Base-by-base conservation (phyloP, 2,888 invertebrate genomes). In the Pelosia muscerda region DNA sequence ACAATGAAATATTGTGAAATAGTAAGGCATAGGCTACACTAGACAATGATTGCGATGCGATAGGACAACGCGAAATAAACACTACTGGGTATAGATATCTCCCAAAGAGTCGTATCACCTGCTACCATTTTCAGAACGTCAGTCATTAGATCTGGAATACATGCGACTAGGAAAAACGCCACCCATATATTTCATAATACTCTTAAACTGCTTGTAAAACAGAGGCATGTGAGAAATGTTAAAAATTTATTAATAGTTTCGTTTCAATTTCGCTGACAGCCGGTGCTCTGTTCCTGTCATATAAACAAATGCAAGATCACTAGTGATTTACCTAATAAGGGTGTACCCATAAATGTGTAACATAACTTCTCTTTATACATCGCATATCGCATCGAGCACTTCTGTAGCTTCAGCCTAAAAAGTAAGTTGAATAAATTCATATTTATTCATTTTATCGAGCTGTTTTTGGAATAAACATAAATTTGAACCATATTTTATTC, bases 1-100 rank as follows among this genome's bases (percentile, higher is more conserved):
- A 54, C 13, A 23, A 22, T 55, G 55, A 55, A 55, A 31, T 53
- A 63, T 55, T 22, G 22, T 23, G 25, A 38, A 63, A 63, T 23
- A 25, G 19, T 3, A 53, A 63, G 10, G n/a, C n/a, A 1, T 19
- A 49, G n/a, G n/a, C 2, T 49, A 49, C 49, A 49, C n/a, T 49
- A 19, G 49, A 49, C 49, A 49, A 1, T 2, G 49, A n/a, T 49
- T 49, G 49, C 49, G 49, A 49, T 49, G 9, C 49, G n/a, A n/a
- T n/a, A n/a, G 42, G 13, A 10, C 49, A 9, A 49, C n/a, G 8
- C n/a, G 19, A 42, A 8, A 42, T 34, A 34, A 34, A 34, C 19
- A 19, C 42, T 19, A 6, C 6, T 42, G 19, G 49, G n/a, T 49
- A 49, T n/a, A 42, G 19, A 19, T 8, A 5, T 19, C 49, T 8